Conservation (phyloP, 92 coral and sea anemone species). For the Blastomussa wellsi region DNA sequence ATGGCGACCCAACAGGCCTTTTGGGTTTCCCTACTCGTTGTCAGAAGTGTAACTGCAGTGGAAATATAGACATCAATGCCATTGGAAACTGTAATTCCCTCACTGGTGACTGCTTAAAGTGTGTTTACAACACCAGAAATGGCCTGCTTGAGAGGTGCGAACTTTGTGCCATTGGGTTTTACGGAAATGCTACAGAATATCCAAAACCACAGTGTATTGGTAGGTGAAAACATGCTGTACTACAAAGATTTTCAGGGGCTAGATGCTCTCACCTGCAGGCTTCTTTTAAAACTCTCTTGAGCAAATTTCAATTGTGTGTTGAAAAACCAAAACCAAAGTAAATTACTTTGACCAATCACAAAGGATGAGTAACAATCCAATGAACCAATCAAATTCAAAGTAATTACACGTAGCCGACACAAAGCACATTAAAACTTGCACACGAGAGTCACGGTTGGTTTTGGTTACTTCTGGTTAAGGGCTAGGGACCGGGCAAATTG, state of each 20-base stretch:
- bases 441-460: too few relatives aligned
- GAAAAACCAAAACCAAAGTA: too few relatives aligned
- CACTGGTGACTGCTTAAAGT: conserved; percentile 92
- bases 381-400: too few relatives aligned
- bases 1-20: conserved; percentile 87
- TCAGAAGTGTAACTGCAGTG: conserved; percentile 93
- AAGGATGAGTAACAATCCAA: too few relatives aligned
- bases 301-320: too few relatives aligned
- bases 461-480: too few relatives aligned
- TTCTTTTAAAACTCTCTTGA: too few relatives aligned
- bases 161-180: conserved; percentile 83
- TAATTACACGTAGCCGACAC: too few relatives aligned
- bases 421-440: too few relatives aligned
- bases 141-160: conserved; percentile 88
- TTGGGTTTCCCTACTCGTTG: conserved; percentile 75
- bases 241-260: background rate
- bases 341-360: too few relatives aligned
- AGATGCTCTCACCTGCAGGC: background rate
- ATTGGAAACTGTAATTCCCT: conserved; percentile 84
- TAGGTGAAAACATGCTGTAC: conserved; percentile 16
- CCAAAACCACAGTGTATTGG: conserved; percentile 97
- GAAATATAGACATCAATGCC: conserved; percentile 92
- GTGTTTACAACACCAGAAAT: conserved; percentile 88
- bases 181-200: conserved; percentile 90
- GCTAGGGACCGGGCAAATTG: too few relatives aligned